Evolutionary conservation across 2,113 vertebrate genomes (phyloP).

Genomic region (Plecotus auritus): DNA sequence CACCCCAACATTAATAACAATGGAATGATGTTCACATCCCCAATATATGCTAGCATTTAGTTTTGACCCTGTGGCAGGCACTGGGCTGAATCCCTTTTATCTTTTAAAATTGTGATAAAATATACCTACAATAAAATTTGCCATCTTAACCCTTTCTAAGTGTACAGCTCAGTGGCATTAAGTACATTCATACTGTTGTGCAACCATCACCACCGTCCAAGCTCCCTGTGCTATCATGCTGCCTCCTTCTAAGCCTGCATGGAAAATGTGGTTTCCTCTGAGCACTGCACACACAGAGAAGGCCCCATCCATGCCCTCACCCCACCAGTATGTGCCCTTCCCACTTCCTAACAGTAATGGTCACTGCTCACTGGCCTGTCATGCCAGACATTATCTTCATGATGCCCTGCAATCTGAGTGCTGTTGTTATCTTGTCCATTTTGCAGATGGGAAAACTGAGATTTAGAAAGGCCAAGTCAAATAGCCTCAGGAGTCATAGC

Average conservation of each 20-base stretch:
- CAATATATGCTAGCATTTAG: neutral
- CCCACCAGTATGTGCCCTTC: neutral
- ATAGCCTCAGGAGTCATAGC: neutral
- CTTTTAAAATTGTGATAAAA: neutral
- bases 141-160: neutral
- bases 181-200: neutral
- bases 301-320: fast-evolving
- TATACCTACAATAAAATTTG: neutral
- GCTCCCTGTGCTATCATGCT: neutral
- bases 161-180: neutral
- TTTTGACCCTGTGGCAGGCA: neutral
- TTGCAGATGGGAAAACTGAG: neutral
- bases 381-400: neutral
- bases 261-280: neutral
- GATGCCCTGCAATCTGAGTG: neutral
- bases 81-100: neutral
- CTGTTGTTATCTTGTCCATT: neutral
- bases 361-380: neutral
- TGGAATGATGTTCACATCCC: neutral
- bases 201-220: neutral
- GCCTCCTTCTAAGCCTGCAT: neutral
- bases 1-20: neutral
- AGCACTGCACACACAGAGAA: neutral
- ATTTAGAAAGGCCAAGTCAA: neutral
- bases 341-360: neutral